A percentile compares a stretch with the other conserved stretches of the same genome.
Conservation (phyloP, 2,888 invertebrate species). For the Hylaea fasciaria region DNA sequence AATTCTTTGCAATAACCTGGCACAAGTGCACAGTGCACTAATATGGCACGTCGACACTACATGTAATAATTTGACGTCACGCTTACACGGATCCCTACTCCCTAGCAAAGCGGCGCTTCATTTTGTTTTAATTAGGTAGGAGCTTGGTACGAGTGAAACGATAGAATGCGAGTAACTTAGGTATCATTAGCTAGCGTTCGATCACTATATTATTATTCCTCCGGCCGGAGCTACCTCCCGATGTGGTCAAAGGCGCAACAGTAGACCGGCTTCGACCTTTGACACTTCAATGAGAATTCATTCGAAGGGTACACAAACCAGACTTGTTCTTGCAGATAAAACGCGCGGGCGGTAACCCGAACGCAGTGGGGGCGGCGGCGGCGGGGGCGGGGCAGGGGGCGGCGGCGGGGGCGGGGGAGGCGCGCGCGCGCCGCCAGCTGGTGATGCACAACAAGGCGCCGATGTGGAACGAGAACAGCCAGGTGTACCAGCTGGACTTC, state of each 20-base stretch:
- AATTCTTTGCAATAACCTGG: not conserved
- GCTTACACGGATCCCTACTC: not conserved
- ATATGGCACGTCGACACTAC: conserved; percentile 1
- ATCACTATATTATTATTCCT: too few relatives aligned
- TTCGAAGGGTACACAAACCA: not conserved
- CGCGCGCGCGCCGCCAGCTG: conserved; percentile 87
- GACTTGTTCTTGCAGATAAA: conserved; percentile 79
- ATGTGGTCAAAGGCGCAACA: too few relatives aligned
- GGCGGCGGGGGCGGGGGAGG: conserved; percentile 29
- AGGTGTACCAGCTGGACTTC: conserved; percentile 99
- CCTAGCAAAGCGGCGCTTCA: not conserved
- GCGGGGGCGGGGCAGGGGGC: conserved; percentile 32
- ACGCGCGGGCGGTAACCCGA: conserved; percentile 75
- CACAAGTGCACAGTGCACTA: conserved; percentile 10
- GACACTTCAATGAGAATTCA: not conserved
- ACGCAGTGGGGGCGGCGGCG: conserved; percentile 43
- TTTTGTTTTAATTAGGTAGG: not conserved
- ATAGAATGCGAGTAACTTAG: too few relatives aligned
- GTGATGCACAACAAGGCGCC: conserved; percentile 99
- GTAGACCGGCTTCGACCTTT: not conserved
- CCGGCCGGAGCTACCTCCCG: too few relatives aligned
- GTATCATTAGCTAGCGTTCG: too few relatives aligned
- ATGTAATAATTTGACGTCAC: not conserved
- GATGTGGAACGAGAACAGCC: conserved; percentile 99
- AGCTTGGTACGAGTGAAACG: too few relatives aligned